Base-by-base conservation (phyloP, 2,113 vertebrate species). In the Thalassoma bifasciatum region DNA sequence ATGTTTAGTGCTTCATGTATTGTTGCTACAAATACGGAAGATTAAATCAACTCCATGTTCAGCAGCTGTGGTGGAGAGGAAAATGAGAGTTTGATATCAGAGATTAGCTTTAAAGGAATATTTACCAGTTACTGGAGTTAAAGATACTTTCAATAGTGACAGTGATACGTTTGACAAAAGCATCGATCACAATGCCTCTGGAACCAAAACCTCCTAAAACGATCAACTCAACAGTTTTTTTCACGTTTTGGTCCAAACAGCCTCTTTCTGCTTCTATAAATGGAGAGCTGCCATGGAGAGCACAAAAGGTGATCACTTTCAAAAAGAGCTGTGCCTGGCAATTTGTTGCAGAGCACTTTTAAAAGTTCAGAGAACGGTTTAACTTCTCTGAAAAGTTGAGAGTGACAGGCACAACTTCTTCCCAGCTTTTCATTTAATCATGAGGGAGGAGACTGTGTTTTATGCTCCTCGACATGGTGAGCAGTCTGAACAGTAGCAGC, bases 351-450 rank as follows among this genome's bases (percentile, higher is more conserved):
- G 24, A 69, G 56, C 46, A 36, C 71, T 86, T 81, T 69, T 6
- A 56, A 46, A 80, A 83, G 68, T 77, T 77, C 24, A 59, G 19
- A 51, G 34, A 81, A 21, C 26, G 13, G 47, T 77, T 61, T 56
- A 49, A 75, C 60, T 73, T 80, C 47, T 81, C 57, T 12, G 59
- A 73, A 64, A 67, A 71, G 63, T 74, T 72, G 44, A 51, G 65
- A 57, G 21, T 70, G 66, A 69, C 44, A 59, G 44, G 52, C 68
- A 36, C 23, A 68, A 52, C 4, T 53, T 83, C 30, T 23, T 24
- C 23, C 37, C 61, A 11, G 42, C 40, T 38, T 30, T 30, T 30
- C 30, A 42, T 51, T 49, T 57, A 50, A 34, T 36, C 34, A 19
- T 62, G 63, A 72, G 65, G 59, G 72, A 70, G 68, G 0, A 51